phyloP scores from a whole-genome alignment of 2,113 vertebrate genomes.

The Psilopogon haemacephalus region DNA sequence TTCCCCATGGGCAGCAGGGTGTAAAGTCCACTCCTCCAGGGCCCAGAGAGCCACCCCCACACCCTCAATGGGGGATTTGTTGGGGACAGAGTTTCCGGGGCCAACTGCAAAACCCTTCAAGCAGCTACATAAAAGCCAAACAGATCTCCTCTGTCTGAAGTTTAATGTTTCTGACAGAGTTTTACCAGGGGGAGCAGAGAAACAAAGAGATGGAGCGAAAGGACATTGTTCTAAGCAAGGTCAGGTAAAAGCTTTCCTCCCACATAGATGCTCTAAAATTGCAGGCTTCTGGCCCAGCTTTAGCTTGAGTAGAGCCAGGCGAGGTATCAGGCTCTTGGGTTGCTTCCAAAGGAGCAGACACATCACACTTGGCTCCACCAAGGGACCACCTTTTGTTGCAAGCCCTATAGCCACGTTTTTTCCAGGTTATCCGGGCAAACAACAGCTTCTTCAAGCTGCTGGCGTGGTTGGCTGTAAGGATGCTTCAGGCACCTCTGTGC shows the following conservation, averaged over 20 bases:
- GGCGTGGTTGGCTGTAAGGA: not conserved
- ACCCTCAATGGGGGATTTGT: accelerated
- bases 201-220: not conserved
- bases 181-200: slow-evolving; percentile 17
- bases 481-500: not conserved
- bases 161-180: slow-evolving; percentile 49
- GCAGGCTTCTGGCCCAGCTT: not conserved
- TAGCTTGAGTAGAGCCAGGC: no score
- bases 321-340: not conserved
- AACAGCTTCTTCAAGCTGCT: accelerated
- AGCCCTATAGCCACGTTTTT: not conserved
- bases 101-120: not conserved
- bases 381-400: not conserved
- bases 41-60: accelerated
- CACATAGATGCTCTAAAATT: not conserved
- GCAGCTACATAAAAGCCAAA: not conserved
- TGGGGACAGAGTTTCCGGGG: not conserved
- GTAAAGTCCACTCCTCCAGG: not conserved
- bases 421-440: not conserved
- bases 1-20: not conserved
- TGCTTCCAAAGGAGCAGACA: not conserved
- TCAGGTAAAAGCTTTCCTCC: not conserved
- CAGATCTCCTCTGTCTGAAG: not conserved
- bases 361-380: not conserved
- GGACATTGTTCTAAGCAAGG: slow-evolving; percentile 42